These are phyloP conservation scores for Ectobius pallidus DNA, from an alignment of 2,888 invertebrate genomes.

Conservation along the genomic window DNA sequence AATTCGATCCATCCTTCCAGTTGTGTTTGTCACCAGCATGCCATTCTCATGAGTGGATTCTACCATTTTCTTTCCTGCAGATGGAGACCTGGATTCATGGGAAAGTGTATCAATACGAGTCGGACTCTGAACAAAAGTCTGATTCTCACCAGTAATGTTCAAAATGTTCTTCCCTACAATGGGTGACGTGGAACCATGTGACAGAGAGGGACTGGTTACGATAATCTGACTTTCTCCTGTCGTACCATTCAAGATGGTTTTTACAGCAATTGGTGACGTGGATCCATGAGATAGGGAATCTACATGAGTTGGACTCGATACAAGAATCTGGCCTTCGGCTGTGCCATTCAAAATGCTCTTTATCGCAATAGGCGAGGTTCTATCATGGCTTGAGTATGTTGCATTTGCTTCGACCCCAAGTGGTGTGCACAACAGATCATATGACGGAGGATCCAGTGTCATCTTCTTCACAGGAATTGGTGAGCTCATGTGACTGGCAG, in stretches of 20 bases:
- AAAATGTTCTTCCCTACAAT: not conserved
- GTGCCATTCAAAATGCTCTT: constrained; percentile 36
- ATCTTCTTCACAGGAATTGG: constrained; percentile 15
- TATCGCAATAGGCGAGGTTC: constrained; percentile 33
- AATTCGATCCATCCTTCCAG: not conserved
- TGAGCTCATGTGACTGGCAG: constrained; percentile 57
- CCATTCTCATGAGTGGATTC: no score
- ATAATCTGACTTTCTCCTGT: not conserved
- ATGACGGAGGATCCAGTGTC: not conserved
- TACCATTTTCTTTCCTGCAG: no score
- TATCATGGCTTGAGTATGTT: not conserved
- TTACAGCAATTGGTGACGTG: constrained; percentile 20
- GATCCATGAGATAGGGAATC: not conserved
- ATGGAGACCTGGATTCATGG: not conserved
- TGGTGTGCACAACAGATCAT: not conserved
- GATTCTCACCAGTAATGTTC: not conserved
- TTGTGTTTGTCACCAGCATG: not conserved
- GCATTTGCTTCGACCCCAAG: not conserved
- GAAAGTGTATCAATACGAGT: no score
- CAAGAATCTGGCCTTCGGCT: constrained; percentile 4
- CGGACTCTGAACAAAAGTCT: not conserved
- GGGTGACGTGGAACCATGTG: not conserved
- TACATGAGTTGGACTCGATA: constrained; percentile 20
- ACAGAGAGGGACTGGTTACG: not conserved
- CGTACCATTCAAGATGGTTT: constrained; percentile 2